These are phyloP conservation scores for Crepidodera aurea DNA, from an alignment of 2,888 invertebrate genomes.

Conservation along the genomic window DNA sequence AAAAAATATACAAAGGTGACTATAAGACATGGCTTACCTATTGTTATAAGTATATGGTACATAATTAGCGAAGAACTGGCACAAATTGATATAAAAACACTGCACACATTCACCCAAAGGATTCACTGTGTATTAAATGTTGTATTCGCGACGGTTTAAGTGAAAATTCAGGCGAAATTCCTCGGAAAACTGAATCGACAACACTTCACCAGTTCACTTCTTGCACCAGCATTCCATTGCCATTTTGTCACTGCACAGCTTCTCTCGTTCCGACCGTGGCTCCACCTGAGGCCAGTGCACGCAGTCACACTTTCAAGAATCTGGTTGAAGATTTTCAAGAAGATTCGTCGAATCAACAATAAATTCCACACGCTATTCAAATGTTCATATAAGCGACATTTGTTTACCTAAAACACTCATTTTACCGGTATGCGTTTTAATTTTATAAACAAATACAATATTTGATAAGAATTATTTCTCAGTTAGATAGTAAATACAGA, in stretches of 20 bases:
- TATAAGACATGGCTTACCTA: conserved; percentile 63
- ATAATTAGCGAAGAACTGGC: conserved; percentile 57
- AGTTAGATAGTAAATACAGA: no score
- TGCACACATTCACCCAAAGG: conserved; percentile 48
- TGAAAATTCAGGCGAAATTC: conserved; percentile 49
- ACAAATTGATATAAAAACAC: conserved; percentile 49
- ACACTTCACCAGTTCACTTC: conserved; percentile 58
- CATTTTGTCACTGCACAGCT: conserved; percentile 62
- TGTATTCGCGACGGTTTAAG: conserved; percentile 52
- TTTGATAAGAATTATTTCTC: no score
- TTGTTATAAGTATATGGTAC: conserved; percentile 61
- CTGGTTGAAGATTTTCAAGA: conserved; percentile 18
- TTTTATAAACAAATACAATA: conserved; percentile 3
- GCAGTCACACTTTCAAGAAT: conserved; percentile 31
- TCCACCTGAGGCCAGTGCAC: conserved; percentile 44
- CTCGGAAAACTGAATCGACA: conserved; percentile 53
- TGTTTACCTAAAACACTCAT: background rate
- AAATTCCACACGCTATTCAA: background rate
- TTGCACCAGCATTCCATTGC: conserved; percentile 62
- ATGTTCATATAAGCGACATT: background rate
- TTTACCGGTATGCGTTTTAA: background rate
- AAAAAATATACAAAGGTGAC: conserved; percentile 60
- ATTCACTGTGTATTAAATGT: conserved; percentile 49
- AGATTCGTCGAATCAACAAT: background rate
- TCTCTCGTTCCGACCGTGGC: conserved; percentile 42